These are phyloP conservation scores for Drosophila lini DNA, from an alignment of 1,140 invertebrate species.

Conservation along the genomic window DNA sequence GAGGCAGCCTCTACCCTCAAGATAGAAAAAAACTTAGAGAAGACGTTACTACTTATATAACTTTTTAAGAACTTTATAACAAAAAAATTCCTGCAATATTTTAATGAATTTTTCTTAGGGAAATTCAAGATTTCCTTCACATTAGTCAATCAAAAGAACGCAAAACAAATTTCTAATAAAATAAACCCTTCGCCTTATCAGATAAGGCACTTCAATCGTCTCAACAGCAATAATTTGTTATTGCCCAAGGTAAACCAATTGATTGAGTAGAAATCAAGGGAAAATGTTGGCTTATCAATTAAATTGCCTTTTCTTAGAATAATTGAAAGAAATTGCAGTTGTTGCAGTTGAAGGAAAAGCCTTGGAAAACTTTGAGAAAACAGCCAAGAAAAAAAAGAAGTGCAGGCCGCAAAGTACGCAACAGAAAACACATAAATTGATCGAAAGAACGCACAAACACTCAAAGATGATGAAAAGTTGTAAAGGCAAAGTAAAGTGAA, in stretches of 20 bases:
- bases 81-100: too few species aligned
- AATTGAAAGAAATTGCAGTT: conserved; percentile 60
- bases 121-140: neutral
- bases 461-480: conserved; percentile 61
- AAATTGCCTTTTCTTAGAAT: conserved; percentile 65
- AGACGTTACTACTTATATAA: neutral
- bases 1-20: too few species aligned
- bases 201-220: conserved; percentile 12
- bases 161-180: neutral
- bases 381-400: too few species aligned
- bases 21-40: too few species aligned
- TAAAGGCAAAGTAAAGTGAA: conserved; percentile 48
- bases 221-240: neutral
- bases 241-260: conserved; percentile 27
- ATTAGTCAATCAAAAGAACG: neutral
- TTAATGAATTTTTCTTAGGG: too few species aligned
- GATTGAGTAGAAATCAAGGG: conserved; percentile 6
- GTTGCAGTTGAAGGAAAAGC: conserved; percentile 31
- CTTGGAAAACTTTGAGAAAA: conserved; percentile 54
- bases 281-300: conserved; percentile 52
- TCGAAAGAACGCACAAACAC: conserved; percentile 15
- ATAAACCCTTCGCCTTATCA: neutral
- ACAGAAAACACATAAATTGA: conserved; percentile 48
- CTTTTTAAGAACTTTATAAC: neutral
- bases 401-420: conserved; percentile 54